Evolutionary conservation across 2,113 vertebrate species (phyloP).

Genomic region (Dipodomys spectabilis): DNA sequence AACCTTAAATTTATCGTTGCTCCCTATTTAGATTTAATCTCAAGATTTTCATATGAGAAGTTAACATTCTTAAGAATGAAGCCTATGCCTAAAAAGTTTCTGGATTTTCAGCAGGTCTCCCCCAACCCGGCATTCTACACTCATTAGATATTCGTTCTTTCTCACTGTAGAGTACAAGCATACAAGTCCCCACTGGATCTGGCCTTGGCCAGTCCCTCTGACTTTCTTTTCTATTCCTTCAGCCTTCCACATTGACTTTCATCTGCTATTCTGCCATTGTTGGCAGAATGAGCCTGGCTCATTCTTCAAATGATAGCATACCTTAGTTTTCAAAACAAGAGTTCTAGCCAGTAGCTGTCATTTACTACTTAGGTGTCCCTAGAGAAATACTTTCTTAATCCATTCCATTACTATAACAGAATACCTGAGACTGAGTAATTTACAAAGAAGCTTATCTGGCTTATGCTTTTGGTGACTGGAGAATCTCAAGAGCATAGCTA

Average conservation of each 20-base stretch:
- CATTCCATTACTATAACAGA: not conserved
- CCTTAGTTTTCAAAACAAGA: not conserved
- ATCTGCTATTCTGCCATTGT: not conserved
- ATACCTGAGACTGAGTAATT: not conserved
- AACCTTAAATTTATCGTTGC: slow-evolving; percentile 10
- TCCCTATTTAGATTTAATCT: slow-evolving; percentile 5
- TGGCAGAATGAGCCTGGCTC: not conserved
- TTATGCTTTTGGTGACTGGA: not conserved
- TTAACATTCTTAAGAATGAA: not conserved
- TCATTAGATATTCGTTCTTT: not conserved
- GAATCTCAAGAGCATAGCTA: not conserved
- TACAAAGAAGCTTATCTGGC: not conserved
- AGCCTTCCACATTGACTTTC: not conserved
- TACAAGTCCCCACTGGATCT: not conserved
- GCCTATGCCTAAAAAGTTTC: not conserved
- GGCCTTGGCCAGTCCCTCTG: not conserved
- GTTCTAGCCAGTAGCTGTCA: not conserved
- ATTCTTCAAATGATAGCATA: rapidly evolving
- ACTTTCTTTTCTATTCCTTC: not conserved
- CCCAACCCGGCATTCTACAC: not conserved
- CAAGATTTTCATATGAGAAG: not conserved
- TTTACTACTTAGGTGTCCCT: not conserved
- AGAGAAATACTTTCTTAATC: not conserved
- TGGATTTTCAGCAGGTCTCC: not conserved
- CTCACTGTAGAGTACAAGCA: not conserved